Evolutionary conservation across 2,797 vertebrate species (phyloP).

Genomic region (Onychomys arenicola): DNA sequence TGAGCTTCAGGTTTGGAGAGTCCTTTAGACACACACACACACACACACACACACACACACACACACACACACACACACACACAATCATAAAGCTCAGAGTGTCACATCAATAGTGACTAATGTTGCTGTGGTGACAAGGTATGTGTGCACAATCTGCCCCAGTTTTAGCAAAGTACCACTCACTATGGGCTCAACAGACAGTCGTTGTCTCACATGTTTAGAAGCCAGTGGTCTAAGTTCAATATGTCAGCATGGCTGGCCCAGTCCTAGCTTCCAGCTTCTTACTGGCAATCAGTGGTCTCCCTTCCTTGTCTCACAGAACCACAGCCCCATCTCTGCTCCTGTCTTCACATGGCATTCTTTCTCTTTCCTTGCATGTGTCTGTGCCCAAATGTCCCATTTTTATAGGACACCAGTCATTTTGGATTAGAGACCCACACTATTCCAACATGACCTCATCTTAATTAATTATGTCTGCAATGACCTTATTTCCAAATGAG

Average conservation of each 20-base stretch:
- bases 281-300: accelerated
- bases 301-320: background rate
- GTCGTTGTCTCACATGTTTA: accelerated
- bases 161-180: background rate
- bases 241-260: accelerated
- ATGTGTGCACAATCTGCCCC: accelerated
- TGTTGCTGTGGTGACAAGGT: accelerated
- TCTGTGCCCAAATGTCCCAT: background rate
- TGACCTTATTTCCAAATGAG: background rate
- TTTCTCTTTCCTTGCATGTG: too few species aligned
- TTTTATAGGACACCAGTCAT: background rate
- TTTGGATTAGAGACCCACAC: background rate
- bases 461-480: background rate
- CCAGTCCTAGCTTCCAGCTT: background rate
- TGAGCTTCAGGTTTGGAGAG: background rate
- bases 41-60: background rate
- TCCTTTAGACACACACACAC: background rate
- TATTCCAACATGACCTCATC: background rate
- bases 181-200: background rate
- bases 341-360: accelerated
- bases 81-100: background rate
- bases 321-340: accelerated
- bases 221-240: background rate
- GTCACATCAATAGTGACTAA: background rate
- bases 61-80: background rate